Base-by-base conservation (phyloP, 2,113 vertebrate species). In the Periophthalmodon schlosseri region DNA sequence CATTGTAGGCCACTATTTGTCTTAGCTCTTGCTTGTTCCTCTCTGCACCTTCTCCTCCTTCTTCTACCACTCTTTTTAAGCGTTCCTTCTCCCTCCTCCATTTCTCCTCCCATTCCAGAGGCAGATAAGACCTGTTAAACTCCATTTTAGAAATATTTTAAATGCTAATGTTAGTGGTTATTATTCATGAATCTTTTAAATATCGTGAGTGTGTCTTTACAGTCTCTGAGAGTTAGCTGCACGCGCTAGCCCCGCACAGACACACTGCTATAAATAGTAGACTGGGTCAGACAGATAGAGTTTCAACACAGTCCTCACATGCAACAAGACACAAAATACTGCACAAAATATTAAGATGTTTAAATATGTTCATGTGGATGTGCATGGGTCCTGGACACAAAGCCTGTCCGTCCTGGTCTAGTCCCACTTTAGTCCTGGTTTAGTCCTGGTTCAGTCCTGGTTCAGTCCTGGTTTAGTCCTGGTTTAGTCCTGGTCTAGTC, bases 41-140 rank as follows among this genome's bases (percentile, higher is more conserved):
- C 46, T 91, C 87, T 2, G 91, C 63, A 3, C 71, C 90, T 69
- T 90, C 84, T 28, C 88, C 91, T 16, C 91, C 87, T 69, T 93
- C 91, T 75, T 90, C 88, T 1, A 91, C 24, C 44, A 64, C 73
- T 64, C 57, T 83, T 79, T 84, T 93, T 36, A 84, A 84, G 73
- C 68, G 79, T 52, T 93, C 93, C 39, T 94, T 94, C 24, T 94
- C 93, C 74, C 46, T 83, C 70, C 88, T 88, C 93, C 93, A 94
- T 23, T 72, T 78, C 44, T 93, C 93, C 74, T 93, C 91, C 92
- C 93, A 94, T 79, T 91, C 93, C 78, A 77, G 60, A 34, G 90
- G 90, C 28, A 92, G 68, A 61, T 81, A 58, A 2, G 0, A 69
- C 8, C 73, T 77, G 9, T 80, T 80, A 9, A 90, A 80, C 74